These are phyloP conservation scores for Lamellibrachia columna DNA, from an alignment of 2,888 invertebrate genomes.

Conservation along the genomic window DNA sequence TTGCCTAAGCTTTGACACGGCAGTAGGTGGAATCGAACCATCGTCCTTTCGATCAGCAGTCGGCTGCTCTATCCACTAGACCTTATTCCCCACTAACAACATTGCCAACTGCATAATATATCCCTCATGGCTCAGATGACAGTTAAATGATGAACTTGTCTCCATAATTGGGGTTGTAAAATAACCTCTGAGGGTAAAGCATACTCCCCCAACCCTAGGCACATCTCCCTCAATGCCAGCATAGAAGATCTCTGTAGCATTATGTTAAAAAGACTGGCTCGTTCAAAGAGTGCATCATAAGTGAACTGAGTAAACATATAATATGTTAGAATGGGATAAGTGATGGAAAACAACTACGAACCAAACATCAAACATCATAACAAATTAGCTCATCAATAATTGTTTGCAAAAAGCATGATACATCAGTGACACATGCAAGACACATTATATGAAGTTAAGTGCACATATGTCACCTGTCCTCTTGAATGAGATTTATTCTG, in stretches of 20 bases:
- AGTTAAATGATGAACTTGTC: background rate
- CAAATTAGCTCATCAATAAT: background rate
- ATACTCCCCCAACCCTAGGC: background rate
- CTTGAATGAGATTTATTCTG: background rate
- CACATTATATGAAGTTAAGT: background rate
- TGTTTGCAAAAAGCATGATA: background rate
- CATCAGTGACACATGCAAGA: background rate
- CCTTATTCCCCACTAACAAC: background rate
- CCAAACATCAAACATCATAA: background rate
- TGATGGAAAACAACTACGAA: background rate
- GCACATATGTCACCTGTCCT: background rate
- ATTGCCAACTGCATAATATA: background rate
- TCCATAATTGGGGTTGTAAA: background rate
- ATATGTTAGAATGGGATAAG: background rate
- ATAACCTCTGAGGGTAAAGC: background rate
- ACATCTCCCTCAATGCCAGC: background rate
- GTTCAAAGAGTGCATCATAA: background rate
- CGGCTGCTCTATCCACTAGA: no score
- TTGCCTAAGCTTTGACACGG: no score
- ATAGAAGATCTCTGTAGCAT: background rate
- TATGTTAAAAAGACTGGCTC: background rate
- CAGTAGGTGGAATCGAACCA: no score
- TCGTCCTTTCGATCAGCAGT: no score
- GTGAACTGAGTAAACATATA: background rate
- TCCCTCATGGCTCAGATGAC: background rate